Conservation (phyloP, 1,140 invertebrate species). For the Triops longicaudatus region DNA sequence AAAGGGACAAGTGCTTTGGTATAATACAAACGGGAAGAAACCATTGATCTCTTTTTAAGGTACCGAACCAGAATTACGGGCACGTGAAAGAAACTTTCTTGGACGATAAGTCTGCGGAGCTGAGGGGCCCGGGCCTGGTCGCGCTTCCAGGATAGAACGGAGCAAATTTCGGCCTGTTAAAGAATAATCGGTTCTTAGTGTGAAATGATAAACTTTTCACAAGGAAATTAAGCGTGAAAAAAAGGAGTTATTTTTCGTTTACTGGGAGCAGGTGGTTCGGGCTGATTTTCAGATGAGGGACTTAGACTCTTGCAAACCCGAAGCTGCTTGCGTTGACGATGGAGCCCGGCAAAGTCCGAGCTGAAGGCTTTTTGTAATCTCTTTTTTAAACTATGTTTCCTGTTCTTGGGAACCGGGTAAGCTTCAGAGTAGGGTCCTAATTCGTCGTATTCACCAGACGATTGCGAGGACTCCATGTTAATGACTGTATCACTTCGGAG, state of each 20-base stretch:
- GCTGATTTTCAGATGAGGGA: constrained; percentile 3
- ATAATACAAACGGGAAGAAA: not conserved
- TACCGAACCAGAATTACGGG: not conserved
- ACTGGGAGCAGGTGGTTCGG: not conserved
- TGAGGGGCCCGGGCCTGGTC: not conserved
- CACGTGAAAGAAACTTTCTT: not conserved
- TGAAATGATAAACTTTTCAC: not conserved
- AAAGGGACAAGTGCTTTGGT: not conserved
- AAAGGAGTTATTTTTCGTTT: not conserved
- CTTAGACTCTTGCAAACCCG: not conserved
- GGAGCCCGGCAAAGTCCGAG: not conserved
- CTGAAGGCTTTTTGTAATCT: not conserved
- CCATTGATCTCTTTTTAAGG: not conserved
- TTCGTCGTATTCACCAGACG: not conserved
- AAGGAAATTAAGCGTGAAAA: not conserved
- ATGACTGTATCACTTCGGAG: not conserved
- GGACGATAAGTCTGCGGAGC: not conserved
- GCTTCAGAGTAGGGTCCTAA: not conserved
- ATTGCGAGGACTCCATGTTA: not conserved
- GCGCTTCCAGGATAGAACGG: not conserved
- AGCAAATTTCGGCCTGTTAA: not conserved
- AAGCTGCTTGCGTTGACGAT: not conserved
- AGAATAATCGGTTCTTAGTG: not conserved
- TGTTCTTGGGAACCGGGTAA: not conserved
- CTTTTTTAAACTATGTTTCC: not conserved